A percentile compares a stretch with the other conserved stretches of the same genome.
phyloP scores from a whole-genome alignment of 2,113 vertebrate species.

The Candoia aspera region DNA sequence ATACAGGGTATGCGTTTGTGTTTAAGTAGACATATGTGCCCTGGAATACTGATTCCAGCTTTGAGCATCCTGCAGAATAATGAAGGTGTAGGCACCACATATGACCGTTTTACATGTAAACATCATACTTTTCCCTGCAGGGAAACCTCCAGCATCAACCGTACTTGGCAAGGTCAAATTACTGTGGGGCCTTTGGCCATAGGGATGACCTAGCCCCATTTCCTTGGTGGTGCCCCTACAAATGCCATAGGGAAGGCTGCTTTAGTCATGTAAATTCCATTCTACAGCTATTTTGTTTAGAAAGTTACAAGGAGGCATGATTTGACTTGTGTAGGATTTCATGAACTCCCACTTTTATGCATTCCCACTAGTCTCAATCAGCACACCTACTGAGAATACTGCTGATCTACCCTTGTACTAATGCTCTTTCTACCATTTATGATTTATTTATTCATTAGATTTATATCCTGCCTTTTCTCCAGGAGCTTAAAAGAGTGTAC shows the following conservation, averaged over 20 bases:
- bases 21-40: background rate
- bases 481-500: background rate
- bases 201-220: background rate
- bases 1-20: background rate
- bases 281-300: background rate
- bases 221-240: background rate
- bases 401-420: background rate
- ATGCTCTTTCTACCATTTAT: background rate
- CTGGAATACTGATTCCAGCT: background rate
- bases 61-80: background rate
- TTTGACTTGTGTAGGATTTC: background rate
- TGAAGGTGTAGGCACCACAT: background rate
- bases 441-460: background rate
- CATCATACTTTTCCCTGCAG: background rate
- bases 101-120: background rate
- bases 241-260: background rate
- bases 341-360: background rate
- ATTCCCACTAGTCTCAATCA: background rate
- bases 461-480: background rate
- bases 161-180: background rate
- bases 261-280: background rate
- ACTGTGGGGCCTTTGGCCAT: background rate
- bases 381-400: background rate
- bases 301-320: background rate
- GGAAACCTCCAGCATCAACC: background rate